Evolutionary conservation across 2,113 vertebrate genomes (phyloP).

Genomic region (Pedetes capensis): DNA sequence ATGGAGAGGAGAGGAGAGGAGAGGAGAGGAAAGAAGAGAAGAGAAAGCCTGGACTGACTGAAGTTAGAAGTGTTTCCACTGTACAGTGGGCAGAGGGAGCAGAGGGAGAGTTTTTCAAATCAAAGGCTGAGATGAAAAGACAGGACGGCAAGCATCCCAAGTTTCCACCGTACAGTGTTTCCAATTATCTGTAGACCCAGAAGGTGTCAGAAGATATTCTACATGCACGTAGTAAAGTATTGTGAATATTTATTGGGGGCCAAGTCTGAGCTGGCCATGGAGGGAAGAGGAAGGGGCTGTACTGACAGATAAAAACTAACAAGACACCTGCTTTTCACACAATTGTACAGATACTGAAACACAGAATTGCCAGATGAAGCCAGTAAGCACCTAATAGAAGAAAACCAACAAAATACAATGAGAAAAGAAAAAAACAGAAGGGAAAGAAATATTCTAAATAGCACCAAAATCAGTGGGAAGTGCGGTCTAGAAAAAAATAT

Average conservation of each 20-base stretch:
- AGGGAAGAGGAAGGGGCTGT: background rate
- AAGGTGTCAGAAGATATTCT: background rate
- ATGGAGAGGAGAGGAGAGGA: no score
- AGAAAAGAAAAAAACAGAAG: background rate
- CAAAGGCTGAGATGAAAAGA: slow-evolving; percentile 4
- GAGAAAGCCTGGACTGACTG: background rate
- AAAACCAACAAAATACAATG: background rate
- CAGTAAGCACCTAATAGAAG: background rate
- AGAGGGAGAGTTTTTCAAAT: background rate
- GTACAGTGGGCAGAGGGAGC: no score
- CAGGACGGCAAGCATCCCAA: background rate
- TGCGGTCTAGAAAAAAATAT: background rate
- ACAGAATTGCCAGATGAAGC: background rate
- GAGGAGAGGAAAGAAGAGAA: no score
- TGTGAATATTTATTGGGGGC: background rate
- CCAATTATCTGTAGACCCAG: background rate
- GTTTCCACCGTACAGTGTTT: no score
- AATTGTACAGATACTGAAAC: background rate
- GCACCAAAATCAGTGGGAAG: background rate
- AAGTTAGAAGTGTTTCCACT: background rate
- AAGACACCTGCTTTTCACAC: background rate
- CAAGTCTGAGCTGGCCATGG: background rate
- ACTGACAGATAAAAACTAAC: background rate
- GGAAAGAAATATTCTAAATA: background rate
- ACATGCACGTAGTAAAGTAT: background rate